Evolutionary conservation across 2,888 invertebrate species (phyloP).

Genomic region (Latrodectus elegans): DNA sequence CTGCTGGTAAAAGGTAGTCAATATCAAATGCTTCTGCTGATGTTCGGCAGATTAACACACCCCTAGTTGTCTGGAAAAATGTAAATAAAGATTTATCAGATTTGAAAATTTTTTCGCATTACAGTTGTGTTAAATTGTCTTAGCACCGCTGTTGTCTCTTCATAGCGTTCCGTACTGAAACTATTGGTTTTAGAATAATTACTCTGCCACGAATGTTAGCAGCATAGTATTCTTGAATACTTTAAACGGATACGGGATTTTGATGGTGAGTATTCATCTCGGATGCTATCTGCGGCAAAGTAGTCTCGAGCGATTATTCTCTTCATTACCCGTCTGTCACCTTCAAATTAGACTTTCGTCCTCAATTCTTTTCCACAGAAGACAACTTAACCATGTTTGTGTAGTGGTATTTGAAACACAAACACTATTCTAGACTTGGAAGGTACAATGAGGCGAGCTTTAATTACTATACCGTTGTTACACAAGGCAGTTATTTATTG

Average conservation of each 20-base stretch:
- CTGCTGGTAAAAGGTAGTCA: no score
- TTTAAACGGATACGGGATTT: background rate
- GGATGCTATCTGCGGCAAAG: background rate
- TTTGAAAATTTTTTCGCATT: no score
- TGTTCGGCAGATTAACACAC: no score
- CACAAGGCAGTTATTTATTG: no score
- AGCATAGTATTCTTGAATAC: background rate
- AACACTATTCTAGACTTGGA: conserved; percentile 20
- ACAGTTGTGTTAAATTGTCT: background rate
- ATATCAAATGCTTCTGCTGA: no score
- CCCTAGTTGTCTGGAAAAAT: no score
- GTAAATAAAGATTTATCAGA: no score
- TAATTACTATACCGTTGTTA: background rate
- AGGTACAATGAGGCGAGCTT: background rate
- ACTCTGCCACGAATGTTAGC: background rate
- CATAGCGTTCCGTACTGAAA: background rate
- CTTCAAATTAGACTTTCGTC: background rate
- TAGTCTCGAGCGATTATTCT: background rate
- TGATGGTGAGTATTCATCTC: background rate
- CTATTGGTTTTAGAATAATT: background rate
- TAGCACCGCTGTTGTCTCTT: conserved; percentile 4
- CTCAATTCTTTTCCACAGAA: background rate
- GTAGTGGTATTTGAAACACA: conserved; percentile 17
- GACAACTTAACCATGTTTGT: conserved; percentile 14
- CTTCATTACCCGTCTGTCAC: background rate